Base-by-base conservation (phyloP, 2,888 invertebrate species). In the Agonopterix heracliana region DNA sequence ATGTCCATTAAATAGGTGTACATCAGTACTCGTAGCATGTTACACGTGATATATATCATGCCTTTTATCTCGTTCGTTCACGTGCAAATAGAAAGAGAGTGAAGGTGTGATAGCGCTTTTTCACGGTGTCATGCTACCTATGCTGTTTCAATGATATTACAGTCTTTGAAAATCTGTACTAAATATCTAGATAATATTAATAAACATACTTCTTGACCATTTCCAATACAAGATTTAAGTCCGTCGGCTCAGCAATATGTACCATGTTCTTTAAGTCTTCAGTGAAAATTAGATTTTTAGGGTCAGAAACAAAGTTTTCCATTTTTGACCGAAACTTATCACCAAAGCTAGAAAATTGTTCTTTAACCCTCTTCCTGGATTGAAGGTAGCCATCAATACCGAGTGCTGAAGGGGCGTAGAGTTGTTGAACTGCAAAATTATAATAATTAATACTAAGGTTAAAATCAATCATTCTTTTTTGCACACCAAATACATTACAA, bases 191-290 rank as follows among this genome's bases (percentile, higher is more conserved):
- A 3, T 38, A n/a, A 3, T n/a, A 38, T 38, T 26, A 9, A 41
- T 36, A 41, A 49, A 48, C 80, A 75, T 81, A 93, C 92, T 92
- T 93, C 73, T 90, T 89, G 55, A 95, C 80, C 95, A 96, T 95
- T 61, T 90, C 86, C 8, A 88, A 63, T 1, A 93, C 70, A 12
- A 95, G 77, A 7, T 91, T 78, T 10, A 94, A 57, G 70, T 96
- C 95, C 9, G 85, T 72, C 34, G 89, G 90, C 52, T 93, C 91
- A 2, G 91, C 90, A 47, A 96, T 73, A 66, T 95, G 93, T 3
- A 94, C 71, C 91, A 95, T 93, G 69, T 94, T 94, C 74, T 95
- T 96, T 9, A 96, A 80, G 77, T 96, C 96, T 81, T 96, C 96
- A 5, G 95, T 95, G 66, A 95, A 96, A 55, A 96, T 90, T 90